Percentiles rank a stretch among this genome's conserved stretches.
Evolutionary conservation across 2,113 vertebrate species (phyloP).

Genomic region (Petaurus breviceps): DNA sequence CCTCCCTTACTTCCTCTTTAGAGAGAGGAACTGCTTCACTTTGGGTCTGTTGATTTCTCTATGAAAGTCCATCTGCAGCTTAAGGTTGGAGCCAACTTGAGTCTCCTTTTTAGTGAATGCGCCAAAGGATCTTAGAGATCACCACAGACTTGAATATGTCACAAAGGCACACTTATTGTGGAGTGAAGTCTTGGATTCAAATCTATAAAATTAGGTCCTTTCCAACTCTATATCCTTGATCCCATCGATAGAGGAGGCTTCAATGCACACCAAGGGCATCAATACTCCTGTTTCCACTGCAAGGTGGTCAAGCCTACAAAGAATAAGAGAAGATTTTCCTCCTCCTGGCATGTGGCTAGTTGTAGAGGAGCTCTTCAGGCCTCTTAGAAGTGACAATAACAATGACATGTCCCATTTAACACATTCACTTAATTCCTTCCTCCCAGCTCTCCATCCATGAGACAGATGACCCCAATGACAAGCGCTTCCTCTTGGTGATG

Average conservation of each 20-base stretch:
- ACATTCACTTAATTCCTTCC: not conserved
- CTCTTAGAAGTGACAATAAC: not conserved
- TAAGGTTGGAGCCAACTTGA: not conserved
- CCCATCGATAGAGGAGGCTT: not conserved
- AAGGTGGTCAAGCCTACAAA: not conserved
- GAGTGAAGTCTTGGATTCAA: not conserved
- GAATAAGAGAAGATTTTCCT: not conserved
- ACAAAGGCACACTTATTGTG: not conserved
- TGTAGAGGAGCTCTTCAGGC: not conserved
- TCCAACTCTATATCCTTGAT: not conserved
- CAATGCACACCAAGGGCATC: not conserved
- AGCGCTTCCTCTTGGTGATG: conserved; percentile 88
- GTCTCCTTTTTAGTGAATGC: not conserved
- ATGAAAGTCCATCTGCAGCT: not conserved
- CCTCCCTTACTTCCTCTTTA: not conserved
- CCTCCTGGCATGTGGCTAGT: not conserved
- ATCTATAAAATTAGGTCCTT: not conserved
- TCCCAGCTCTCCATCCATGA: conserved; percentile 87
- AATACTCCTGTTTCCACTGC: not conserved
- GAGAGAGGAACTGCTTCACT: not conserved
- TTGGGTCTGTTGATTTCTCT: not conserved
- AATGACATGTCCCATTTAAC: not conserved
- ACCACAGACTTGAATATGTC: not conserved
- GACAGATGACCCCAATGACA: conserved; percentile 79
- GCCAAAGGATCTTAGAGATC: not conserved